Conservation (phyloP, 2,888 invertebrate species). For the Myathropa florea region DNA sequence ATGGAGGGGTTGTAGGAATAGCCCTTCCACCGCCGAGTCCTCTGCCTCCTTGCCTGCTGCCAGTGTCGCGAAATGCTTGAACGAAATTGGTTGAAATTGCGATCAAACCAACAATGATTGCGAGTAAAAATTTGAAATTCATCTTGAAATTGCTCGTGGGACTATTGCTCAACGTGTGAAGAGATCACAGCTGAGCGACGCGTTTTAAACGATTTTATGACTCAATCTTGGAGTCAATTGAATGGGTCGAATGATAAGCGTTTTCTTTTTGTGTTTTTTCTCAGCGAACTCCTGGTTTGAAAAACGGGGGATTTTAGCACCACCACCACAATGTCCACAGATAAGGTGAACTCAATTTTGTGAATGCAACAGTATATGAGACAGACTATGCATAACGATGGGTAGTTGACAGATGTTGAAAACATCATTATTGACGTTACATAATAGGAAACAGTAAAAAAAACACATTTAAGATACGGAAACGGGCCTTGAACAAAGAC, state of each 20-base stretch:
- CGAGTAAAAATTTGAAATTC: not conserved
- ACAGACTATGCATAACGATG: too few species aligned
- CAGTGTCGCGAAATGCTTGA: not conserved
- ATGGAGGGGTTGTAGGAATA: not conserved
- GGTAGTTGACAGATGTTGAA: not conserved
- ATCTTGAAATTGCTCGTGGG: not conserved
- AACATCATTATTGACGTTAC: not conserved
- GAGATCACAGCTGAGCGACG: not conserved
- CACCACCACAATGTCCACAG: not conserved
- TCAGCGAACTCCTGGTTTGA: not conserved
- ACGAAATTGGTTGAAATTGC: not conserved
- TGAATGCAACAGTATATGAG: not conserved
- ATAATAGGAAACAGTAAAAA: too few species aligned
- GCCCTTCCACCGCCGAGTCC: not conserved
- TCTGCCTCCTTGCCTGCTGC: not conserved
- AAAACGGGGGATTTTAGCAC: not conserved
- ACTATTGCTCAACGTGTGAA: not conserved
- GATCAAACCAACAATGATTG: not conserved
- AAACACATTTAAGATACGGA: too few species aligned
- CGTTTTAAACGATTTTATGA: not conserved
- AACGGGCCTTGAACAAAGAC: too few species aligned
- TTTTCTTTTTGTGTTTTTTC: not conserved
- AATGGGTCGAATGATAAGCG: not conserved
- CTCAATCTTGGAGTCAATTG: not conserved
- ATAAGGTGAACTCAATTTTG: not conserved